Conservation (phyloP, 2,888 invertebrate species). For the Pandemis cinnamomeana region DNA sequence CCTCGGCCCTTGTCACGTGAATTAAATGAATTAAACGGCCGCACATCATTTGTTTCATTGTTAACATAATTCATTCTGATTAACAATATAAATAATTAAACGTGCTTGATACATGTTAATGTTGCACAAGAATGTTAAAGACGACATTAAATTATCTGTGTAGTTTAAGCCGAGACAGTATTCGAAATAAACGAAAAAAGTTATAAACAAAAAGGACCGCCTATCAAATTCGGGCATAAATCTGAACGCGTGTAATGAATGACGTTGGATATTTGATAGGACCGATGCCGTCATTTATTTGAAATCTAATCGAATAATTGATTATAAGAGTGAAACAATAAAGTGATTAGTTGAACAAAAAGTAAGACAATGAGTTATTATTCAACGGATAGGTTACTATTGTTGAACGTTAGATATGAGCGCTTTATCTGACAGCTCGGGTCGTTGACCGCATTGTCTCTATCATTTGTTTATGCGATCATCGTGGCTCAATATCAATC, state of each 20-base stretch:
- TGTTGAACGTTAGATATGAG: slow-evolving; percentile 69
- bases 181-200: slow-evolving; percentile 37
- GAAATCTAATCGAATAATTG: slow-evolving; percentile 83
- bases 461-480: slow-evolving; percentile 82
- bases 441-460: slow-evolving; percentile 69
- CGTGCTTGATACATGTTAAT: slow-evolving; percentile 16
- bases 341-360: slow-evolving; percentile 84
- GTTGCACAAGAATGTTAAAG: slow-evolving; percentile 33
- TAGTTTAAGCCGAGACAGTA: slow-evolving; percentile 31
- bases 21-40: slow-evolving; percentile 7
- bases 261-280: slow-evolving; percentile 70
- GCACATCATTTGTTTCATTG: slow-evolving; percentile 20
- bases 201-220: slow-evolving; percentile 40
- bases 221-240: slow-evolving; percentile 50
- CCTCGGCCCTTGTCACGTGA: slow-evolving; percentile 4
- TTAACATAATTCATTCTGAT: slow-evolving; percentile 15
- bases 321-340: slow-evolving; percentile 82
- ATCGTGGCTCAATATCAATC: slow-evolving; percentile 75
- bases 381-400: slow-evolving; percentile 76
- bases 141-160: slow-evolving; percentile 32
- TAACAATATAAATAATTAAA: slow-evolving; percentile 9
- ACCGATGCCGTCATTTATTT: slow-evolving; percentile 73
- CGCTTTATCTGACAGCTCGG: slow-evolving; percentile 67
- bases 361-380: slow-evolving; percentile 83
- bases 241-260: slow-evolving; percentile 68